Conservation (phyloP, 2,113 vertebrate species). For the Parus major region DNA sequence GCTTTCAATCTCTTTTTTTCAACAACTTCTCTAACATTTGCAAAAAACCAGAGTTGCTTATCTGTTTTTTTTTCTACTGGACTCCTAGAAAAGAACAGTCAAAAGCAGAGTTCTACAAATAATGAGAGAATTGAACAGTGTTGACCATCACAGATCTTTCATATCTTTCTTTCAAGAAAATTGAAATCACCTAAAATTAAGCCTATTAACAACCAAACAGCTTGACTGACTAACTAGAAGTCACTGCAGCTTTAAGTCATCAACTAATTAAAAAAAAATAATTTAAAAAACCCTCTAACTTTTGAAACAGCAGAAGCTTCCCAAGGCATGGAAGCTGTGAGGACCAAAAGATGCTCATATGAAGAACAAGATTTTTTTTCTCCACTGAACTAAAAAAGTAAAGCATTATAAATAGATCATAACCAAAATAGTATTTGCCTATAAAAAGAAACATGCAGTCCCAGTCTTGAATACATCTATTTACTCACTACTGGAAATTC, state of each 20-base stretch:
- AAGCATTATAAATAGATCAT: conserved; percentile 12
- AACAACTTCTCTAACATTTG: not conserved
- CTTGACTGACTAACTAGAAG: not conserved
- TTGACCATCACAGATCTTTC: not conserved
- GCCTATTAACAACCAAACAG: not conserved
- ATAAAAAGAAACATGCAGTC: conserved; percentile 27
- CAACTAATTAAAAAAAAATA: not conserved
- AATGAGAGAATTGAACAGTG: not conserved
- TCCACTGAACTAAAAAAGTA: not conserved
- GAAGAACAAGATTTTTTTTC: not conserved
- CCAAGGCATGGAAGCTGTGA: not conserved
- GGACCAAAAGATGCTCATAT: not conserved
- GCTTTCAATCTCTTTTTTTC: not conserved
- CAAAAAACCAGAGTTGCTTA: not conserved
- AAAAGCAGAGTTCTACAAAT: not conserved
- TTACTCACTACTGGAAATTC: conserved; percentile 12
- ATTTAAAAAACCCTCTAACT: fast-evolving
- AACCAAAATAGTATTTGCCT: conserved; percentile 37
- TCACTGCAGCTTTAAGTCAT: not conserved
- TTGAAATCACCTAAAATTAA: not conserved
- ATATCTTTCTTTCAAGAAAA: not conserved
- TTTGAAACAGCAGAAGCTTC: not conserved
- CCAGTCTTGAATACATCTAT: not conserved
- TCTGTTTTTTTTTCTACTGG: not conserved
- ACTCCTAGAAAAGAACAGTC: not conserved